These are phyloP conservation scores for Bedellia somnulentella DNA, from an alignment of 2,888 invertebrate species.

Conservation along the genomic window DNA sequence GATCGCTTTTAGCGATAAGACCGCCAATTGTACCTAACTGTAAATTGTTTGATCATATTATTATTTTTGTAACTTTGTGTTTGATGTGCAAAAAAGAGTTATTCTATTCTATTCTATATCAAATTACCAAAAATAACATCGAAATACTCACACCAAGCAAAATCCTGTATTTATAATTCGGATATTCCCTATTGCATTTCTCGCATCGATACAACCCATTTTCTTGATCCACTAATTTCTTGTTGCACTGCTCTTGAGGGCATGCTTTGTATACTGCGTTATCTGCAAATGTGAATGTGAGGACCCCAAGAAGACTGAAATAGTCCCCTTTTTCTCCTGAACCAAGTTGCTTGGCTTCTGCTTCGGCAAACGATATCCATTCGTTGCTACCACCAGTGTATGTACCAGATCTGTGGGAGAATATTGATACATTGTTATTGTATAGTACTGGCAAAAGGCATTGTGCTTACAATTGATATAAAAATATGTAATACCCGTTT, in stretches of 20 bases:
- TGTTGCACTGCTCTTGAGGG: slow-evolving; percentile 86
- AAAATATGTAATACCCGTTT: too few relatives aligned
- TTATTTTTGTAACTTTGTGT: too few relatives aligned
- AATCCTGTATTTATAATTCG: slow-evolving; percentile 84
- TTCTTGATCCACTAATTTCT: slow-evolving; percentile 88
- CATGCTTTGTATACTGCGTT: slow-evolving; percentile 93
- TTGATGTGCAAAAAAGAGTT: too few relatives aligned
- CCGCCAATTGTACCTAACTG: too few relatives aligned
- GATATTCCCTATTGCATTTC: slow-evolving; percentile 85
- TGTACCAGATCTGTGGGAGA: slow-evolving; percentile 32
- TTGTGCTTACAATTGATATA: too few relatives aligned
- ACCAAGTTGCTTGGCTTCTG: slow-evolving; percentile 70
- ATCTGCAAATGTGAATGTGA: slow-evolving; percentile 77
- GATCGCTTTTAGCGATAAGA: too few relatives aligned
- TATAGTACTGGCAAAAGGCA: too few relatives aligned
- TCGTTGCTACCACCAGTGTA: slow-evolving; percentile 55
- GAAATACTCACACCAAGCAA: slow-evolving; percentile 73
- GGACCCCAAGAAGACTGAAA: slow-evolving; percentile 75
- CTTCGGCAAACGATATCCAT: slow-evolving; percentile 79
- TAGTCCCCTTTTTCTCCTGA: slow-evolving; percentile 79
- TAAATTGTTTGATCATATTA: too few relatives aligned
- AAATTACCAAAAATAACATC: too few relatives aligned
- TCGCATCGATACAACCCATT: slow-evolving; percentile 92
- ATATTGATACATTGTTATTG: too few relatives aligned
- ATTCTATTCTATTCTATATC: too few relatives aligned